These are phyloP conservation scores for Cyanocitta stelleri DNA, from an alignment of 2,113 vertebrate genomes.

Conservation along the genomic window DNA sequence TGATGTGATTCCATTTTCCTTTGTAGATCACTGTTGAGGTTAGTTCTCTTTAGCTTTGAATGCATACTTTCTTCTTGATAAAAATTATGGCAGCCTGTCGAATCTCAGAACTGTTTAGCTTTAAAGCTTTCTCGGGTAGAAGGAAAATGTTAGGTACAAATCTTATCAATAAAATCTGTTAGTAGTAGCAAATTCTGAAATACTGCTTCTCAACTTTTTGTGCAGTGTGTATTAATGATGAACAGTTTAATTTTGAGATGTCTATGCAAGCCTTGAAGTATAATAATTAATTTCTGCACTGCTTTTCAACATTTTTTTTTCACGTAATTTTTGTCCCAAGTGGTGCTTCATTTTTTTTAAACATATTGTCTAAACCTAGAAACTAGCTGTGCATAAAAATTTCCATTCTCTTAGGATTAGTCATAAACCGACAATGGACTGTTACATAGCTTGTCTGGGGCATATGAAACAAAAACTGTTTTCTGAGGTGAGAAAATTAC, in stretches of 20 bases:
- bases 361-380: background rate
- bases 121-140: background rate
- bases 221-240: background rate
- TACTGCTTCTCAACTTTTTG: background rate
- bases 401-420: constrained; percentile 1
- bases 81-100: background rate
- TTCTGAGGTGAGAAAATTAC: background rate
- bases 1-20: background rate
- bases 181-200: background rate
- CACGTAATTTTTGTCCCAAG: background rate
- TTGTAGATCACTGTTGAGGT: background rate
- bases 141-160: background rate
- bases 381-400: constrained; percentile 9
- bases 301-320: background rate
- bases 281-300: background rate
- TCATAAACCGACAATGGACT: background rate
- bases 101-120: background rate
- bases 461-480: background rate
- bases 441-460: background rate
- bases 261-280: background rate
- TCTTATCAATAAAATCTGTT: background rate
- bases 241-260: background rate
- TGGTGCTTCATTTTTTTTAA: background rate
- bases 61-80: background rate
- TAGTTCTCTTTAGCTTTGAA: background rate